Conservation (phyloP, 2,797 vertebrate genomes). For the Holocentrus rufus region DNA sequence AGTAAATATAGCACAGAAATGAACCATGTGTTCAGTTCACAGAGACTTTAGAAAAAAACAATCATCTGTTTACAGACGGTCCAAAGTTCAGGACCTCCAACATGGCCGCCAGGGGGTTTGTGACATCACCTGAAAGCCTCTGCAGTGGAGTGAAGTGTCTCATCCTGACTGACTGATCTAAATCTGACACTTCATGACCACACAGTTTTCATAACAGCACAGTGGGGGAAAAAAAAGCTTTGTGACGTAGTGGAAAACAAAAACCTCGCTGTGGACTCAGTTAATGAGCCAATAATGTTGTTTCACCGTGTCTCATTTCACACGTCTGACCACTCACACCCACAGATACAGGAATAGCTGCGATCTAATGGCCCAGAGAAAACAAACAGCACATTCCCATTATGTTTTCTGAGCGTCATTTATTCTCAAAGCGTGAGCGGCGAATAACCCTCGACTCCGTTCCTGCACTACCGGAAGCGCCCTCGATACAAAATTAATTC, state of each 20-base stretch:
- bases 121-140: neutral
- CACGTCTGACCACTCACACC: conserved; percentile 62
- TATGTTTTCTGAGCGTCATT: conserved; percentile 38
- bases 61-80: too few relatives aligned
- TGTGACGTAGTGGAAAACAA: conserved; percentile 6
- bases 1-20: too few relatives aligned
- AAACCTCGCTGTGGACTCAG: conserved; percentile 13
- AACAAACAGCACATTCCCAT: conserved; percentile 59
- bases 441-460: neutral
- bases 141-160: neutral
- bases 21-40: too few relatives aligned
- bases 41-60: too few relatives aligned
- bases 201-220: conserved; percentile 27
- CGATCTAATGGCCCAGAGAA: conserved; percentile 62
- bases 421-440: conserved; percentile 27
- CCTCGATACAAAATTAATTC: conserved; percentile 12
- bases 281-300: conserved; percentile 67
- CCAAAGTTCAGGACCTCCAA: too few relatives aligned
- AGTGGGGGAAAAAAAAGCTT: conserved; percentile 34
- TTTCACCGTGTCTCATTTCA: conserved; percentile 66
- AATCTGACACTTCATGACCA: conserved; percentile 14
- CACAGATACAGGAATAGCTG: conserved; percentile 64
- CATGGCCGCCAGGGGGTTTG: too few relatives aligned
- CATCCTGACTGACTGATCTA: conserved; percentile 10
- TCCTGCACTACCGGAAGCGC: conserved; percentile 4